phyloP scores from a whole-genome alignment of 2,113 vertebrate genomes.

The Coturnix japonica region DNA sequence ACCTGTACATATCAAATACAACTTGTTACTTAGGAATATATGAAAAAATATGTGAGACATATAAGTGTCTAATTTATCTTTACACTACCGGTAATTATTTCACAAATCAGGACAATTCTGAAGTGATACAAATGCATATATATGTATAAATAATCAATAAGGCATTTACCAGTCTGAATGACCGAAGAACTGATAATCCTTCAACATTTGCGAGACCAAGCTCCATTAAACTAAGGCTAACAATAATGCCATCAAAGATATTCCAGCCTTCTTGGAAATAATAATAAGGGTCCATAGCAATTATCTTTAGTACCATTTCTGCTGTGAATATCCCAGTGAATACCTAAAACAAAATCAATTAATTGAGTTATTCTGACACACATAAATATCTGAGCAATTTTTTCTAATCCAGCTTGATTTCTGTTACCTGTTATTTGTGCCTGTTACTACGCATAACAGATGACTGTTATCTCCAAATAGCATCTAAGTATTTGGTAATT shows the following conservation, averaged over 20 bases:
- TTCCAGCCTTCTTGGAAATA: conserved; percentile 98
- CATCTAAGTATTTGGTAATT: neutral
- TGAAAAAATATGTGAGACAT: neutral
- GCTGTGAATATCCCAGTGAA: conserved; percentile 96
- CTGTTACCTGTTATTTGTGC: neutral
- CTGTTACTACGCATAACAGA: neutral
- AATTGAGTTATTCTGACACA: neutral
- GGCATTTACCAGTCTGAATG: conserved; percentile 92
- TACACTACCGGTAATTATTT: neutral
- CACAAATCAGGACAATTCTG: neutral
- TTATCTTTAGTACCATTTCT: conserved; percentile 97
- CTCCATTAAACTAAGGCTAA: conserved; percentile 93
- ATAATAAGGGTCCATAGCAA: conserved; percentile 94
- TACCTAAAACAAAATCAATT: conserved; percentile 79
- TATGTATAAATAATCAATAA: neutral
- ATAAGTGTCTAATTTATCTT: neutral
- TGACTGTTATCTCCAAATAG: neutral
- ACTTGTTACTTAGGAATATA: neutral
- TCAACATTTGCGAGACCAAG: conserved; percentile 83
- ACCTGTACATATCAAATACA: neutral
- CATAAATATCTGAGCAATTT: neutral
- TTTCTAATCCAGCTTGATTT: neutral
- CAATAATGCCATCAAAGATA: conserved; percentile 96
- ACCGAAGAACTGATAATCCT: conserved; percentile 91
- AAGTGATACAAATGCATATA: neutral